Percentiles rank a stretch among this genome's conserved stretches.
phyloP scores from a whole-genome alignment of 2,113 vertebrate species.

The Megaceryle torquata region DNA sequence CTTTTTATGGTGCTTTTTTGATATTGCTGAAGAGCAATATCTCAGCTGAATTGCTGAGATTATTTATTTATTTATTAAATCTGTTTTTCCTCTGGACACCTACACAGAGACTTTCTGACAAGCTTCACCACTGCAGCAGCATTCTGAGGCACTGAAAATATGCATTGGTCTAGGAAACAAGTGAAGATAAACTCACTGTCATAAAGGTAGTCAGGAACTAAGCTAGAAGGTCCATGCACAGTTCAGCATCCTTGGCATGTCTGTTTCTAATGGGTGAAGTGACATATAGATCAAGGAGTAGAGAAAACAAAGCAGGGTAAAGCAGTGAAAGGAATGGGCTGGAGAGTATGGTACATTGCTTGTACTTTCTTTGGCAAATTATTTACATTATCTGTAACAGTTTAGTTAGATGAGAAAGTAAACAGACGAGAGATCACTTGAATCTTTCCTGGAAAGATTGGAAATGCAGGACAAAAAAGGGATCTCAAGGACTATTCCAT shows the following conservation, averaged over 20 bases:
- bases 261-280: neutral
- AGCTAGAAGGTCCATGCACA: neutral
- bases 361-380: neutral
- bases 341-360: neutral
- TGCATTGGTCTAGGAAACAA: neutral
- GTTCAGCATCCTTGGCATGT: neutral
- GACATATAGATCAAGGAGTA: neutral
- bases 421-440: neutral
- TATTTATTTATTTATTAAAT: neutral
- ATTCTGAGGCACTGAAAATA: neutral
- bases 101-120: neutral
- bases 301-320: neutral
- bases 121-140: neutral
- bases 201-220: neutral
- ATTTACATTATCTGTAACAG: neutral
- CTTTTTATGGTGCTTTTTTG: neutral
- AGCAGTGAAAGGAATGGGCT: neutral
- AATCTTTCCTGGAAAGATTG: constrained; percentile 9
- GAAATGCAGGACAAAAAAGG: neutral
- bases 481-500: neutral
- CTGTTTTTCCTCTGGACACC: neutral
- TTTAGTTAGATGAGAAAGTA: neutral
- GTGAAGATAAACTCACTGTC: neutral
- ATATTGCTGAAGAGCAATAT: neutral
- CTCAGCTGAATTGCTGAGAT: no score